Evolutionary conservation across 2,888 invertebrate genomes (phyloP).

Genomic region (Sinopyrophorus schimmeli): DNA sequence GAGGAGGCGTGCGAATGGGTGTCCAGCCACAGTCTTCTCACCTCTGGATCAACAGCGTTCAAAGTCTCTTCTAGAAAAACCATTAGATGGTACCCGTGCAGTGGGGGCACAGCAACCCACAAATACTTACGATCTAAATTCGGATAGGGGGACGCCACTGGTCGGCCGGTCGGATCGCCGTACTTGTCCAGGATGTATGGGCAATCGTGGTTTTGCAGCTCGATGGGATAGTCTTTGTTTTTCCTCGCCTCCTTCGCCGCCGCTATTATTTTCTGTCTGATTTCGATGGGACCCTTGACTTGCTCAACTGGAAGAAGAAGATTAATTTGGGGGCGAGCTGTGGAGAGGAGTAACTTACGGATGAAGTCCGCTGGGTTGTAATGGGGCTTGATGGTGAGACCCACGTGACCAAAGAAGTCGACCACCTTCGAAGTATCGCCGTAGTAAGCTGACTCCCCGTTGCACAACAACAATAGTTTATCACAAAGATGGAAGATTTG

Average conservation of each 20-base stretch:
- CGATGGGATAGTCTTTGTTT: constrained; percentile 62
- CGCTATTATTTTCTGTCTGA: constrained; percentile 67
- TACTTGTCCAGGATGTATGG: constrained; percentile 50
- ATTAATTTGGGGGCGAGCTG: neutral
- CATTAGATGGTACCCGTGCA: neutral
- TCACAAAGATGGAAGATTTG: constrained; percentile 84
- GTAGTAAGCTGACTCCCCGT: constrained; percentile 76
- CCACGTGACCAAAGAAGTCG: constrained; percentile 71
- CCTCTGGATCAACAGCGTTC: constrained; percentile 61
- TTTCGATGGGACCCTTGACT: constrained; percentile 70
- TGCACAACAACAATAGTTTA: constrained; percentile 69
- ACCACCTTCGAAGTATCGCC: constrained; percentile 73
- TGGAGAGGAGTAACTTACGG: constrained; percentile 59
- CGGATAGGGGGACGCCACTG: constrained; percentile 48
- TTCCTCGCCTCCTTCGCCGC: constrained; percentile 67
- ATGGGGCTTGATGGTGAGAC: constrained; percentile 71
- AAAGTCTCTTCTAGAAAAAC: constrained; percentile 55
- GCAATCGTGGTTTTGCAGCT: constrained; percentile 55
- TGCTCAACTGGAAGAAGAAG: constrained; percentile 70
- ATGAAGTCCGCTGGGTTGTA: constrained; percentile 87
- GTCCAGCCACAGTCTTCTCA: constrained; percentile 69
- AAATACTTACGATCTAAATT: constrained; percentile 51
- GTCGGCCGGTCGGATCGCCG: constrained; percentile 43
- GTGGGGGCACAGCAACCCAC: neutral
- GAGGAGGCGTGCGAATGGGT: constrained; percentile 70